Evolutionary conservation across 1,140 invertebrate species (phyloP), one percentile per base, ranked within the genome.

Genomic region (Papilio glaucus): DNA sequence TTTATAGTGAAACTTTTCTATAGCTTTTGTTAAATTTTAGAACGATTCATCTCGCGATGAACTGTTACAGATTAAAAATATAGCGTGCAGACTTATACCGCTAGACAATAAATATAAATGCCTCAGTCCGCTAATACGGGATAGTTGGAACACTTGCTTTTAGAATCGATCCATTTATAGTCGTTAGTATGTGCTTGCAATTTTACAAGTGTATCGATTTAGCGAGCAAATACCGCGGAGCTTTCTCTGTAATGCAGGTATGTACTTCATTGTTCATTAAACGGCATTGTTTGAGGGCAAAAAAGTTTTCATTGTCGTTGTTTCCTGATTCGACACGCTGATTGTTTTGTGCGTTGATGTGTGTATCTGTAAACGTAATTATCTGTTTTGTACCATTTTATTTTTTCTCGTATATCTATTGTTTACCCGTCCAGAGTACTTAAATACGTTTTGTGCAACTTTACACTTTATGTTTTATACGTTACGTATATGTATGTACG

Each of bases 71-170:
- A 63, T 65, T 65, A 39, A 38, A 65, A 24, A n/a, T 15, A 53
- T 37, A 62, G 13, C 60, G 60, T 62, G 29, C 45, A 53, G 18
- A 4, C 8, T 62, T 21, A 65, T 69, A 74, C 75, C 72, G 72
- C 69, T 74, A 77, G 21, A 72, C 72, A 72, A 74, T 69, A 68
- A 68, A 68, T 70, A 77, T 74, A 72, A 71, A 74, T 65, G 62
- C 4, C 7, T 37, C 37, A 39, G 10, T 65, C 15, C 60, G 12
- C 12, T 61, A 9, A n/a, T 38, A 65, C 62, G 37, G 18, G 37
- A 65, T 21, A 21, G 5, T 39, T 39, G 6, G 62, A 38, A 65
- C 15, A 38, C 62, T 37, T 21, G 9, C 10, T 39, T 63, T 63
- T 21, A 63, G 33, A 63, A n/a, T 38, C 6, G 2, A 33, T 39